A percentile compares a stretch with the other conserved stretches of the same genome.
Evolutionary conservation across 2,113 vertebrate genomes (phyloP).

Genomic region (Dolichotis patagonum): DNA sequence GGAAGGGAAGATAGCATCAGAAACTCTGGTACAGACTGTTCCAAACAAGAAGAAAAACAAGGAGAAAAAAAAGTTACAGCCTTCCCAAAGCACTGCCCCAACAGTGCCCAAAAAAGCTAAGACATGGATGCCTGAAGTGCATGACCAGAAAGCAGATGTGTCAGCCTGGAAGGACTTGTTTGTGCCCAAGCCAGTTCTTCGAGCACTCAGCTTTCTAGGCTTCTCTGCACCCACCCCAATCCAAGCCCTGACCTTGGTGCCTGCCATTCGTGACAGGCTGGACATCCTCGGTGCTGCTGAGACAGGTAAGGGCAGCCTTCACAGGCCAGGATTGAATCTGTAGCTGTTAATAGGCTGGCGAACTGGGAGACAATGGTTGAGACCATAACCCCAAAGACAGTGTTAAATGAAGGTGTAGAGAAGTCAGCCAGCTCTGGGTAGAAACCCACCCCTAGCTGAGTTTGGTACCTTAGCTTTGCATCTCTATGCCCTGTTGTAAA

Average conservation of each 20-base stretch:
- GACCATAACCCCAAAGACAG: background rate
- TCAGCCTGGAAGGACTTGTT: slow-evolving; percentile 95
- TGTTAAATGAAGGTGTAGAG: background rate
- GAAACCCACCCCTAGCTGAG: background rate
- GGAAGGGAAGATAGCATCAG: background rate
- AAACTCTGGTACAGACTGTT: background rate
- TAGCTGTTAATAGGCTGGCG: background rate
- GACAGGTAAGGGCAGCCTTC: slow-evolving; percentile 89
- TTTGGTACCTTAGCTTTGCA: background rate
- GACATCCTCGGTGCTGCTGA: slow-evolving; percentile 97
- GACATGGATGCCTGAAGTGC: slow-evolving; percentile 90
- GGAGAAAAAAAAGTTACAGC: slow-evolving; percentile 66
- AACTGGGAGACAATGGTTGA: background rate
- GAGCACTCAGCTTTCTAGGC: slow-evolving; percentile 92
- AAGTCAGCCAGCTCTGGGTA: background rate
- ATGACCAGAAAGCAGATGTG: slow-evolving; percentile 88
- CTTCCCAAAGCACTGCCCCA: slow-evolving; percentile 63
- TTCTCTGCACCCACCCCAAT: slow-evolving; percentile 95
- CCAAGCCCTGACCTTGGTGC: slow-evolving; percentile 93
- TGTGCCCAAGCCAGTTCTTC: slow-evolving; percentile 92
- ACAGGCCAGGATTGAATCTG: background rate
- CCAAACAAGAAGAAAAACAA: slow-evolving; percentile 86
- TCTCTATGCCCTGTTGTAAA: background rate
- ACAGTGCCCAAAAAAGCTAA: slow-evolving; percentile 86
- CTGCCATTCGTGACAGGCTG: slow-evolving; percentile 95